Evolutionary conservation across 2,113 vertebrate species (phyloP).

Genomic region (Ptilorrhoa leucosticta): DNA sequence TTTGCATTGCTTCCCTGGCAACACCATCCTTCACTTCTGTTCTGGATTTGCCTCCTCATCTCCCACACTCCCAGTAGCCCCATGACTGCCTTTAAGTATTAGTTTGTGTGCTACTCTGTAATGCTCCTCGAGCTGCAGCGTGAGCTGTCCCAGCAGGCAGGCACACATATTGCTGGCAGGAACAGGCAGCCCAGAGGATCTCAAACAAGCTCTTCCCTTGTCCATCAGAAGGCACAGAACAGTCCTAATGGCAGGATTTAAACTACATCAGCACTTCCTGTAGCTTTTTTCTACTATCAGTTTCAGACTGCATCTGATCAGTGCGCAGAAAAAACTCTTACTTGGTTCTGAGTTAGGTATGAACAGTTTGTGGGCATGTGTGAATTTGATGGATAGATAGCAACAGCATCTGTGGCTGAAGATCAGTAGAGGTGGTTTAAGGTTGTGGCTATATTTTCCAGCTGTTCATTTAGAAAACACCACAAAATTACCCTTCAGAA

Average conservation of each 20-base stretch:
- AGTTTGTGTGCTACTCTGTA: background rate
- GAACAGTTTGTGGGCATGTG: background rate
- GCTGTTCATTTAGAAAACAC: background rate
- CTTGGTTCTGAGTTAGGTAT: background rate
- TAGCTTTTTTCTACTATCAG: background rate
- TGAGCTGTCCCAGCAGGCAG: background rate
- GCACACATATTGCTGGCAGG: background rate
- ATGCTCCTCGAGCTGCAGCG: fast-evolving
- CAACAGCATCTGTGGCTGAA: background rate
- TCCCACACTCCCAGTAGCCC: background rate
- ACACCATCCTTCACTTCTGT: background rate
- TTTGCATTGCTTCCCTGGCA: background rate
- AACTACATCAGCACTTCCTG: background rate
- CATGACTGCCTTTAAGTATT: background rate
- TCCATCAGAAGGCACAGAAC: background rate
- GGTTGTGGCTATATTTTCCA: background rate
- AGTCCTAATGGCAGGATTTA: background rate
- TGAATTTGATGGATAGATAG: background rate
- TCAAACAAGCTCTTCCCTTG: background rate
- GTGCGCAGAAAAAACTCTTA: background rate
- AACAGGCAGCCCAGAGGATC: background rate
- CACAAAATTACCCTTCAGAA: background rate
- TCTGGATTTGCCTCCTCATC: background rate
- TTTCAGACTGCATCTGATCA: background rate
- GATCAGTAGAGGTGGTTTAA: background rate